Base-by-base conservation (phyloP, 2,113 vertebrate genomes). In the Limanda limanda region DNA sequence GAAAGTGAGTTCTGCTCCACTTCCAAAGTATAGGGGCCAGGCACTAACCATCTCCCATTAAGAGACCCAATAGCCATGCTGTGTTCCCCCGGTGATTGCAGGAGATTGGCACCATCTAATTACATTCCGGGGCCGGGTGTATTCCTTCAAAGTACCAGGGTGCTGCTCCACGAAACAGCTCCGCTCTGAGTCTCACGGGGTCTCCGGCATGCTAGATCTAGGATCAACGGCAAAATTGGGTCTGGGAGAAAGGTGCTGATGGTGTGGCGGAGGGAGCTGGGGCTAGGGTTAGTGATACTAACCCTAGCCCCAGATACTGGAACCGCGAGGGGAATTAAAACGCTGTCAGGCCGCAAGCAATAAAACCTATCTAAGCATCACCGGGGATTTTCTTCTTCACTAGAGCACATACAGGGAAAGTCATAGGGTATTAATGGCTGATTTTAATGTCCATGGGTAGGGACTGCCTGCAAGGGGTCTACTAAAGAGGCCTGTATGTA, bases 91-190 rank as follows among this genome's bases (percentile, higher is more conserved):
- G 40, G 85, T 1, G 74, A 88, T 62, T 10, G n/a, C 1, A 2
- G 69, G 55, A 90, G 91, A 93, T 89, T 92, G 91, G 80, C 90
- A 90, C 78, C 86, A 86, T 88, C 85, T 88, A 89, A 92, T 92
- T 92, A 88, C 74, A 73, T 84, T 81, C 55, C 1, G n/a, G 60
- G 61, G 71, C 67, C 68, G 2, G 37, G 59, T 57, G 67, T 81
- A 23, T 82, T 88, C 84, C 91, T 91, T 84, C 64, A 89, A 91
- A 82, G 81, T 84, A 61, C 64, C 24, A 45, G 74, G 83, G 78
- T 85, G 79, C 78, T 84, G 74, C 78, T 88, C 79, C 74, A 66
- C 3, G 21, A 83, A 83, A 79, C 73, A 86, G 66, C 74, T 62
- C 73, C 61, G 35, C 76, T 82, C 67, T 57, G 68, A 79, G 57